phyloP scores from a whole-genome alignment of 2,888 invertebrate genomes.

The Thera obeliscata region DNA sequence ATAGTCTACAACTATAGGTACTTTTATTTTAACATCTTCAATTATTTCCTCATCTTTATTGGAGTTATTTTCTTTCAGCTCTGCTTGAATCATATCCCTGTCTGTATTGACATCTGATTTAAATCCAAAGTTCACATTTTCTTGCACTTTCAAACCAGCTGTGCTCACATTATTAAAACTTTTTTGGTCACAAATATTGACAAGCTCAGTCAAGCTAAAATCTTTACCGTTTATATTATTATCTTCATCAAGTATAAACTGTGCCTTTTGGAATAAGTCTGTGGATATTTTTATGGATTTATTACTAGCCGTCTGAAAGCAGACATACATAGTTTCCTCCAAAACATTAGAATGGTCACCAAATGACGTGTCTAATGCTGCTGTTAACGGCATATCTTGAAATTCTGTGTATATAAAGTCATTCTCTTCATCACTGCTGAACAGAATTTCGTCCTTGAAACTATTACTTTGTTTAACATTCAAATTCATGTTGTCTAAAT shows the following conservation, averaged over 20 bases:
- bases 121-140: not conserved
- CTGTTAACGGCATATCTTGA: constrained; percentile 66
- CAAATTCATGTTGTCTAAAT: constrained; percentile 10
- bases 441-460: constrained; percentile 68
- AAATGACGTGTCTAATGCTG: constrained; percentile 65
- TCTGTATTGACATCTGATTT: constrained; percentile 2
- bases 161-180: constrained; percentile 5
- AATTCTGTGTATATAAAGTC: constrained; percentile 50
- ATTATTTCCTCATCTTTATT: constrained; percentile 3
- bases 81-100: constrained; percentile 1
- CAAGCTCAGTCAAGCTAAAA: constrained; percentile 54
- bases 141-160: constrained; percentile 10
- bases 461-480: constrained; percentile 34
- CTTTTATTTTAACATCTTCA: constrained; percentile 7
- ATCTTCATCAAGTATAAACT: constrained; percentile 55
- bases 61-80: not conserved
- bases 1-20: not conserved
- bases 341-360: constrained; percentile 55
- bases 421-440: constrained; percentile 76
- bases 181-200: constrained; percentile 49
- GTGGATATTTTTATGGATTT: constrained; percentile 67
- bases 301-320: constrained; percentile 76
- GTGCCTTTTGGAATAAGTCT: constrained; percentile 66
- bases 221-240: constrained; percentile 40
- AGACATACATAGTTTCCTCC: constrained; percentile 71